Conservation (phyloP, 53 echinoderm and acorn worm species). For the Hippasteria phrygiana region DNA sequence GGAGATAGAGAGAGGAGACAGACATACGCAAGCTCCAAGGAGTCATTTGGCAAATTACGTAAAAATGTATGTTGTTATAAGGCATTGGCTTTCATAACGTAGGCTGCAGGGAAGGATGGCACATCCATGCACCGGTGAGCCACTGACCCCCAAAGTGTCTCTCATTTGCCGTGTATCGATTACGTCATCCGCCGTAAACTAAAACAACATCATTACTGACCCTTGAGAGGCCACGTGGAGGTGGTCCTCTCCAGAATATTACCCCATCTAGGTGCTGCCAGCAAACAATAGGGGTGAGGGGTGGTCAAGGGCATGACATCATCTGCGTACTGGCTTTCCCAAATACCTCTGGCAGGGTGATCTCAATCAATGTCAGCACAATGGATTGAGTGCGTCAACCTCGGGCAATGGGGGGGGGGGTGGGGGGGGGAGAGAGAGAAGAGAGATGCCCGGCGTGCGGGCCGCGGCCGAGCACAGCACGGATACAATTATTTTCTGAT, state of each 20-base stretch:
- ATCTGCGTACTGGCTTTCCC: conserved; percentile 43
- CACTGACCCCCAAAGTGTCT: conserved; percentile 62
- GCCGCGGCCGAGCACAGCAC: conserved; percentile 9
- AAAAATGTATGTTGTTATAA: conserved; percentile 61
- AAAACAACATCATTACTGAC: conserved; percentile 65
- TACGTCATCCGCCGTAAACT: conserved; percentile 63
- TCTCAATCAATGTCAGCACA: conserved; percentile 67
- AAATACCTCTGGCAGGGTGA: conserved; percentile 38
- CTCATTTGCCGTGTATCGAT: conserved; percentile 55
- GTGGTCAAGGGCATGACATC: conserved; percentile 71
- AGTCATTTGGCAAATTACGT: conserved; percentile 70
- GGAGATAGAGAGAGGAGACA: conserved; percentile 18
- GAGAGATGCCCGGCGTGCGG: neutral
- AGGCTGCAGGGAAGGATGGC: conserved; percentile 36
- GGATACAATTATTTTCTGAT: conserved; percentile 70
- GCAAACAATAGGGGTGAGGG: conserved; percentile 62
- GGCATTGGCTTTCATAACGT: conserved; percentile 62
- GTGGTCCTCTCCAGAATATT: conserved; percentile 42
- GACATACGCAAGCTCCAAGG: conserved; percentile 56
- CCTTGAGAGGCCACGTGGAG: conserved; percentile 39
- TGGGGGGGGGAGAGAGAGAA: neutral
- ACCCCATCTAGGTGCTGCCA: conserved; percentile 56
- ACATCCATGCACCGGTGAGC: conserved; percentile 50
- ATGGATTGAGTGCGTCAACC: conserved; percentile 66
- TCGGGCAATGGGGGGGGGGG: neutral